Evolutionary conservation across 2,888 invertebrate species (phyloP).

Genomic region (Leucophora obtusa): DNA sequence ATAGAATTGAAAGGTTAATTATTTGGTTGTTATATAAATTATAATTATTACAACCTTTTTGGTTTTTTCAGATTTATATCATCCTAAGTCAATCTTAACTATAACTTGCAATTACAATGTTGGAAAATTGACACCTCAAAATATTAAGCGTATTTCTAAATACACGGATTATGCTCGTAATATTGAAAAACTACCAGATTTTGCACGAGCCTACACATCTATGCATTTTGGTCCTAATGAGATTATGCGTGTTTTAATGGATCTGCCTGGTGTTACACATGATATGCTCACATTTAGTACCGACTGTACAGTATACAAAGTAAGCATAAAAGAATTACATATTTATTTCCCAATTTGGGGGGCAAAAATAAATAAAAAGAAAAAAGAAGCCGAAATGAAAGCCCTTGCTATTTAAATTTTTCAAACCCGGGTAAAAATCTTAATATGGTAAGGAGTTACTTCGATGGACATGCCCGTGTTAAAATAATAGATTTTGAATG

Average conservation of each 20-base stretch:
- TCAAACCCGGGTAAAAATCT: no score
- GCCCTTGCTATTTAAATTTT: no score
- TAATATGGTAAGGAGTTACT: no score
- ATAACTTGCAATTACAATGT: conserved; percentile 71
- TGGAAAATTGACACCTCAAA: conserved; percentile 62
- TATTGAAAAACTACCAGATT: conserved; percentile 68
- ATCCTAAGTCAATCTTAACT: conserved; percentile 71
- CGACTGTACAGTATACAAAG: conserved; percentile 67
- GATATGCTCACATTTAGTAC: conserved; percentile 71
- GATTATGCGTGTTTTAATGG: conserved; percentile 70
- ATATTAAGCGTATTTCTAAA: conserved; percentile 69
- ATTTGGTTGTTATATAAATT: background rate
- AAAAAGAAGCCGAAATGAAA: background rate
- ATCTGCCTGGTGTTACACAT: conserved; percentile 70
- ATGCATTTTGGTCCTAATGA: conserved; percentile 69
- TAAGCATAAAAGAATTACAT: conserved; percentile 49
- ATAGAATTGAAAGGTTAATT: conserved; percentile 67
- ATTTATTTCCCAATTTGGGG: background rate
- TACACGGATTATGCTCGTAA: conserved; percentile 71
- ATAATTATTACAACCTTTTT: background rate
- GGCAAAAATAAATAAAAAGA: conserved; percentile 18
- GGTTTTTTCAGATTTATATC: conserved; percentile 64
- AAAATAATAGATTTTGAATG: no score
- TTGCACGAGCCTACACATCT: conserved; percentile 66
- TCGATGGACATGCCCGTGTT: no score